These are phyloP conservation scores for Mus spicilegus DNA, from an alignment of 2,113 vertebrate genomes.

Conservation along the genomic window DNA sequence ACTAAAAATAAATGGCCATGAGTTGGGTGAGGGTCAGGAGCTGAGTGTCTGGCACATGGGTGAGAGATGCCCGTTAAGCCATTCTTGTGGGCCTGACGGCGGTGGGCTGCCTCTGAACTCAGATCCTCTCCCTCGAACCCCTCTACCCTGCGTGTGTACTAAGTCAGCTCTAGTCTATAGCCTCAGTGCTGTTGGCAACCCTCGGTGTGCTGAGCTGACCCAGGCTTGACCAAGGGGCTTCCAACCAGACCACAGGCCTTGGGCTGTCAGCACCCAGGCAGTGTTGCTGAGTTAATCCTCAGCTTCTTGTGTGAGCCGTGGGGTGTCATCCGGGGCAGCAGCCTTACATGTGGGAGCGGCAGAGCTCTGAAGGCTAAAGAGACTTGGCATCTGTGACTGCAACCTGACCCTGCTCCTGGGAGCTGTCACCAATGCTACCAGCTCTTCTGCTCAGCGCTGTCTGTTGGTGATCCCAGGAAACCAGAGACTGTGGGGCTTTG, in stretches of 20 bases:
- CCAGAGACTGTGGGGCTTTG: constrained; percentile 53
- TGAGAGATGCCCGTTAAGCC: background rate
- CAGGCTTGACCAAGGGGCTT: constrained; percentile 33
- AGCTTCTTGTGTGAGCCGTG: constrained; percentile 48
- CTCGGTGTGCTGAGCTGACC: background rate
- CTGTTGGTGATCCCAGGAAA: constrained; percentile 44
- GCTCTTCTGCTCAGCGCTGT: background rate
- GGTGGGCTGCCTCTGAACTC: background rate
- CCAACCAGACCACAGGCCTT: background rate
- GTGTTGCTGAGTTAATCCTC: constrained; percentile 50
- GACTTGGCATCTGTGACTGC: background rate
- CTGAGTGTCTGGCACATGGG: fast-evolving
- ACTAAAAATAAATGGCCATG: fast-evolving
- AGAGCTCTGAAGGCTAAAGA: background rate
- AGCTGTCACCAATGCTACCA: background rate
- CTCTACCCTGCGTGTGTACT: background rate
- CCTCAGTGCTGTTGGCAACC: background rate
- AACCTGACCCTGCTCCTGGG: constrained; percentile 31
- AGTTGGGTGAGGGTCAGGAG: background rate
- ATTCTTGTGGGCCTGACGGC: fast-evolving
- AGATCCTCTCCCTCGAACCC: background rate
- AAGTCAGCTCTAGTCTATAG: background rate
- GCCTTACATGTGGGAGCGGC: constrained; percentile 19
- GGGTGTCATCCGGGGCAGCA: constrained; percentile 49
- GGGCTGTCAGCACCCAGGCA: constrained; percentile 38